Evolutionary conservation across 2,113 vertebrate species (phyloP).

Genomic region (Callionymus lyra): DNA sequence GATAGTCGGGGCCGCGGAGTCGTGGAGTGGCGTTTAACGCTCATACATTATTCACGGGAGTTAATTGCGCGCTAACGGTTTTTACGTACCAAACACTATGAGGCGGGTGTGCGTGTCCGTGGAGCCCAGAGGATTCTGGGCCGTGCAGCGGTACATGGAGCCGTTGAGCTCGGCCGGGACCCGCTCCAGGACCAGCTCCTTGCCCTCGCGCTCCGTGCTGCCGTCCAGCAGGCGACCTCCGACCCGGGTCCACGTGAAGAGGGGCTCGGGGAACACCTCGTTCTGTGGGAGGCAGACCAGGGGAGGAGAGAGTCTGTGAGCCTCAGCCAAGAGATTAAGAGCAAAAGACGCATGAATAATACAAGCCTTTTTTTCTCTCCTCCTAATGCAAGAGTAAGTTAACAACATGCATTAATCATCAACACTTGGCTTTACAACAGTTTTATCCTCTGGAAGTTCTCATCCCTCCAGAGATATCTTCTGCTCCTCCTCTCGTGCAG

Average conservation of each 20-base stretch:
- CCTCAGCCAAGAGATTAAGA: constrained; percentile 36
- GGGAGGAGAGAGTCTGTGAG: constrained; percentile 10
- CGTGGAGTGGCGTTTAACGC: too few species aligned
- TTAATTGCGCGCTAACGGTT: neutral
- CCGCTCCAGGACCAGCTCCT: constrained; percentile 85
- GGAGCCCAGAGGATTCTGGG: constrained; percentile 93
- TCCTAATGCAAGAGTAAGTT: constrained; percentile 41
- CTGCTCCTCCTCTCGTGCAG: constrained; percentile 5
- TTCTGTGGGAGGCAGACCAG: constrained; percentile 60
- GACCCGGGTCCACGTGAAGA: constrained; percentile 93
- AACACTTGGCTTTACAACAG: constrained; percentile 46
- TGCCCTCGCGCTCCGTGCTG: constrained; percentile 77
- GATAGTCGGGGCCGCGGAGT: too few species aligned
- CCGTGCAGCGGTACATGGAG: constrained; percentile 96
- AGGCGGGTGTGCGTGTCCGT: constrained; percentile 96
- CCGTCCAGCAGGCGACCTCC: constrained; percentile 88
- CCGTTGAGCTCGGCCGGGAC: constrained; percentile 91
- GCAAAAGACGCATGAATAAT: constrained; percentile 53
- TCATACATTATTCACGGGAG: constrained; percentile 14
- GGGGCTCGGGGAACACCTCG: constrained; percentile 92
- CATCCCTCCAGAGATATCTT: constrained; percentile 15
- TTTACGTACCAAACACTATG: constrained; percentile 85
- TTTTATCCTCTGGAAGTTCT: constrained; percentile 15
- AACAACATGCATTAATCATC: constrained; percentile 63
- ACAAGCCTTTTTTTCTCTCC: constrained; percentile 32